phyloP scores from a whole-genome alignment of 2,797 vertebrate species.

The Forpus xanthops region DNA sequence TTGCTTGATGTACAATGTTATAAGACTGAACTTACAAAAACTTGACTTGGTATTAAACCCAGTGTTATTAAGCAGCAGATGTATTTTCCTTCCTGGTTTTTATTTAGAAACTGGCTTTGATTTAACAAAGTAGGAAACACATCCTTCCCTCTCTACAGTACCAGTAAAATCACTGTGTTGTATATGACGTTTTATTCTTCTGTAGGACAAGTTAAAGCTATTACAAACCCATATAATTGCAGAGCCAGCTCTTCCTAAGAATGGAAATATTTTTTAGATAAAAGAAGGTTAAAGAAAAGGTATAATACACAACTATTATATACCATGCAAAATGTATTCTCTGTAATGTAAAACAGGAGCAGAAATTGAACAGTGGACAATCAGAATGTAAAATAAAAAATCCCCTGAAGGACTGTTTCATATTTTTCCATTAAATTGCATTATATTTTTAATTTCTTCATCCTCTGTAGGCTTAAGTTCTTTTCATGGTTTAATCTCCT shows the following conservation, averaged over 20 bases:
- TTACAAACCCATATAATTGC: neutral
- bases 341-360: neutral
- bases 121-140: neutral
- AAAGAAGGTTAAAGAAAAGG: neutral
- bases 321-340: neutral
- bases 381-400: neutral
- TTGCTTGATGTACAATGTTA: neutral
- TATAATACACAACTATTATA: neutral
- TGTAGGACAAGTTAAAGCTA: neutral
- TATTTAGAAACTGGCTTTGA: neutral
- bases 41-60: neutral
- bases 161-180: neutral
- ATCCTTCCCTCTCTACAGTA: neutral
- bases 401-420: neutral
- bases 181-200: neutral
- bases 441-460: neutral
- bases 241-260: neutral
- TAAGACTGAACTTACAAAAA: neutral
- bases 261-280: neutral
- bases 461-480: neutral
- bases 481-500: conserved; percentile 20
- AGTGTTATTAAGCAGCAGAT: neutral
- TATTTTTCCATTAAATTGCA: neutral
- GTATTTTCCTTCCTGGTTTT: neutral
- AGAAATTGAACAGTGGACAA: neutral